Evolutionary conservation across 2,797 vertebrate genomes (phyloP).

Genomic region (Orientallactaga sibirica): DNA sequence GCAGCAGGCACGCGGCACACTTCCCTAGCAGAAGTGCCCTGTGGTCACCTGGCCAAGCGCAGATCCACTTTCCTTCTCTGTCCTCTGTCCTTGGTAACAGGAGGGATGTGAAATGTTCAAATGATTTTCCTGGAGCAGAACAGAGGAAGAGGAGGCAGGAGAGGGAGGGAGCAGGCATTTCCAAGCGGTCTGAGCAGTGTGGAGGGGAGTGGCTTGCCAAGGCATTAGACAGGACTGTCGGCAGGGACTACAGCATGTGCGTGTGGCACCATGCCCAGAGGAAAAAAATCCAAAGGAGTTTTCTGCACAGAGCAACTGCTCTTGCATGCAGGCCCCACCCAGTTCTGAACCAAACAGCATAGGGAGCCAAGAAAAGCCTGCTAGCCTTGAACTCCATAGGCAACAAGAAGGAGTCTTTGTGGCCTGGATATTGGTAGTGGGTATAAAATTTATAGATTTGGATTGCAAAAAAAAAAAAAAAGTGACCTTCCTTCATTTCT

Average conservation of each 20-base stretch:
- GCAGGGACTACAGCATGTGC: slow-evolving; percentile 65
- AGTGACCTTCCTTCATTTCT: not conserved
- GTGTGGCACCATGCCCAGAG: slow-evolving; percentile 81
- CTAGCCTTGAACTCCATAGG: not conserved
- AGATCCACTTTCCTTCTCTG: not conserved
- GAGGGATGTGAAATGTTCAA: not conserved
- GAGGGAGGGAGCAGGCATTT: slow-evolving; percentile 39
- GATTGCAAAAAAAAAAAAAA: not conserved
- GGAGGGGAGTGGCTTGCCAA: slow-evolving; percentile 68
- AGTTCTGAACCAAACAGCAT: slow-evolving; percentile 23
- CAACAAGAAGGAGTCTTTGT: not conserved
- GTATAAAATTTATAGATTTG: not conserved
- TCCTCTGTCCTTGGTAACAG: not conserved
- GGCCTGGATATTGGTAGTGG: not conserved
- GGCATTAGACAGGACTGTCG: slow-evolving; percentile 58
- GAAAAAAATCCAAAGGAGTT: slow-evolving; percentile 75
- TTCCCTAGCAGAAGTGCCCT: not conserved
- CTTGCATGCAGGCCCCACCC: not conserved
- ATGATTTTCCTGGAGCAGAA: slow-evolving; percentile 63
- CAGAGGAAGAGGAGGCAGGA: not conserved
- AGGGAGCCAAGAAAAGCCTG: not conserved
- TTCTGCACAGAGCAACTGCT: not conserved
- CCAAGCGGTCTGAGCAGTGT: slow-evolving; percentile 57
- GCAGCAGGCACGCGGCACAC: not conserved
- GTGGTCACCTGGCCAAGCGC: not conserved